Evolutionary conservation across 2,797 vertebrate species (phyloP), one percentile per base, ranked within the genome.

Genomic region (Dendrocincla tyrannina): DNA sequence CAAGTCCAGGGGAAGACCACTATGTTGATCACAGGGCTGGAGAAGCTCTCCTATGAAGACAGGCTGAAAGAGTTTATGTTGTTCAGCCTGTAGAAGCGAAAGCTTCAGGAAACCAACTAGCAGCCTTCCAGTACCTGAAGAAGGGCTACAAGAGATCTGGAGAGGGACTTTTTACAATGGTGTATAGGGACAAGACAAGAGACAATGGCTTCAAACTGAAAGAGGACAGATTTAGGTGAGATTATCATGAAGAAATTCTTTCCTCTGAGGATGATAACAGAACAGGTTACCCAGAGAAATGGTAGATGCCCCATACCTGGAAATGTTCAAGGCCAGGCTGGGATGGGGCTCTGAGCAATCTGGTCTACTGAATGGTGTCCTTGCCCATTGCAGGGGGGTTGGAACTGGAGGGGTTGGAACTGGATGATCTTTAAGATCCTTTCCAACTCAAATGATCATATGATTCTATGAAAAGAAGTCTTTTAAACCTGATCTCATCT

Each of bases 351-450:
- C 44, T 73, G n/a, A 59, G 18, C 13, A 44, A 10, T 6, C 5
- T 66, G 11, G 7, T 66, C 7, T n/a, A 10, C 15, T 28, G 18
- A 9, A 28, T 19, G 6, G 5, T 58, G 19, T 44, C 37, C 16
- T 7, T 24, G 18, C 16, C 16, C 11, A 9, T 24, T 17, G 6
- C 28, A 88, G n/a, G 24, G 50, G 4, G 3, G 3, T 66, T 73
- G 1, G 3, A 50, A 44, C 16, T 12, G n/a, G 28, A 30, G 50
- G 4, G 3, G 3, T 66, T 73, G 1, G 3, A 50, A 44, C 16
- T 12, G n/a, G 28, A 30, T 50, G 7, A 17, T 52, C 4, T 44
- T 50, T 10, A 64, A 58, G 28, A 28, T 18, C 20, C 11, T 39
- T 74, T 67, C 17, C 25, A 67, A 53, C 6, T 12, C 11, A 35